These are phyloP conservation scores for Eonycteris spelaea DNA, from an alignment of 2,113 vertebrate species.

Conservation along the genomic window DNA sequence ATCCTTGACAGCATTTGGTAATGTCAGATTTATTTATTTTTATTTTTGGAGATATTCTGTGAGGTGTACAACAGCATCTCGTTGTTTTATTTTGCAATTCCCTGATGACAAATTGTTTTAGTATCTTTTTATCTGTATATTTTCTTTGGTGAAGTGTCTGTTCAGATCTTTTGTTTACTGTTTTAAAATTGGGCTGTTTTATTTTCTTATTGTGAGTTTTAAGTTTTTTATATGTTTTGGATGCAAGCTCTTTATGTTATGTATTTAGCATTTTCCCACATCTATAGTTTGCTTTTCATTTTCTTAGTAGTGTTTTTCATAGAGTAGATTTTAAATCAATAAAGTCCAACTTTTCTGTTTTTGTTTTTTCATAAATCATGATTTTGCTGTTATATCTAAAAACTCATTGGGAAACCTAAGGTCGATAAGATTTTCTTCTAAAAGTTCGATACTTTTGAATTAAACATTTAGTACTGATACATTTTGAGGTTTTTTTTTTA, in stretches of 20 bases:
- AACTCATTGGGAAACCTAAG: background rate
- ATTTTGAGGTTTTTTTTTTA: background rate
- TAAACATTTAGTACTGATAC: background rate
- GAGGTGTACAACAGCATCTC: background rate
- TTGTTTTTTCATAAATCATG: background rate
- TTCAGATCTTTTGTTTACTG: background rate
- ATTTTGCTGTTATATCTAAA: background rate
- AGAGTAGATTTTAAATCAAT: background rate
- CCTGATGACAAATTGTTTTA: background rate
- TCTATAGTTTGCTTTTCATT: background rate
- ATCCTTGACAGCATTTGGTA: background rate
- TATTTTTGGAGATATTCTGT: background rate
- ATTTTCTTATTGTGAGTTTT: background rate
- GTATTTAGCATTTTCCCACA: background rate
- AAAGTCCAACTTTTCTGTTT: background rate
- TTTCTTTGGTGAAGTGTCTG: background rate
- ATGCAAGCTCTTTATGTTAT: background rate
- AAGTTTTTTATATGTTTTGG: background rate
- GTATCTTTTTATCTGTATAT: background rate
- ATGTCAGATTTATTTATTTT: background rate
- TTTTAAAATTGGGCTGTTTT: background rate
- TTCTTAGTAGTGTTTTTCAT: background rate
- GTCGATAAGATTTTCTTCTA: background rate
- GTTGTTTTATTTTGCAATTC: background rate
- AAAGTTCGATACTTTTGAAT: background rate